These are phyloP conservation scores for Gymnopithys bicolor DNA, from an alignment of 2,797 vertebrate genomes.

Conservation along the genomic window DNA sequence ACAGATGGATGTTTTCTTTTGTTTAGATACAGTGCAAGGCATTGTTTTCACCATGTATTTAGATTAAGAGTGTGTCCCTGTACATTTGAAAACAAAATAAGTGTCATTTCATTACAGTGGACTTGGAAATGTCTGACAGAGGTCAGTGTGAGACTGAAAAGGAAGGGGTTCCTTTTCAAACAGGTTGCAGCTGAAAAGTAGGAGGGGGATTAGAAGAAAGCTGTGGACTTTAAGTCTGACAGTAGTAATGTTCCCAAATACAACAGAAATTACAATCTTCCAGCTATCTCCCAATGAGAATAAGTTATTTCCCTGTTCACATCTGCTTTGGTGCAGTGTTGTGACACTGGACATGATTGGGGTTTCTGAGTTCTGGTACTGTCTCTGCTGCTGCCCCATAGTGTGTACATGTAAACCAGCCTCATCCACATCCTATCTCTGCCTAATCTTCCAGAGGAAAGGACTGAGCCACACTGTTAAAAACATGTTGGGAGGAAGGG, in stretches of 20 bases:
- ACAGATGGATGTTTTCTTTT: neutral
- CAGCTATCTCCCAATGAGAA: neutral
- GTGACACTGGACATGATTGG: neutral
- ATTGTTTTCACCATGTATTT: neutral
- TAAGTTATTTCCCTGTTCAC: neutral
- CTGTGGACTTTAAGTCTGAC: neutral
- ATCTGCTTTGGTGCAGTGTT: neutral
- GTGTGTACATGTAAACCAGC: fast-evolving
- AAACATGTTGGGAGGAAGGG: neutral
- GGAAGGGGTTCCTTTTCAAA: neutral
- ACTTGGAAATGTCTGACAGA: neutral
- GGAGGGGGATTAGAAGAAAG: neutral
- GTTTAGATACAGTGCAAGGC: neutral
- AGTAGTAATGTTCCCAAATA: neutral
- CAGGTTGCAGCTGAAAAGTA: neutral
- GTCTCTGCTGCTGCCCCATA: neutral
- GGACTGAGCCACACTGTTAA: neutral
- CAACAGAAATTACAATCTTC: neutral
- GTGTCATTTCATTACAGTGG: neutral
- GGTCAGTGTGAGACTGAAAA: neutral
- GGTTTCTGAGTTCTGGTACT: neutral
- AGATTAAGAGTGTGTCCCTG: neutral
- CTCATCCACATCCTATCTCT: neutral
- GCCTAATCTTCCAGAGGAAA: neutral
- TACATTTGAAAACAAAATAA: neutral